Percentiles rank a stretch among this genome's conserved stretches.
Conservation (phyloP, 2,888 invertebrate species). For the Noctua janthe region DNA sequence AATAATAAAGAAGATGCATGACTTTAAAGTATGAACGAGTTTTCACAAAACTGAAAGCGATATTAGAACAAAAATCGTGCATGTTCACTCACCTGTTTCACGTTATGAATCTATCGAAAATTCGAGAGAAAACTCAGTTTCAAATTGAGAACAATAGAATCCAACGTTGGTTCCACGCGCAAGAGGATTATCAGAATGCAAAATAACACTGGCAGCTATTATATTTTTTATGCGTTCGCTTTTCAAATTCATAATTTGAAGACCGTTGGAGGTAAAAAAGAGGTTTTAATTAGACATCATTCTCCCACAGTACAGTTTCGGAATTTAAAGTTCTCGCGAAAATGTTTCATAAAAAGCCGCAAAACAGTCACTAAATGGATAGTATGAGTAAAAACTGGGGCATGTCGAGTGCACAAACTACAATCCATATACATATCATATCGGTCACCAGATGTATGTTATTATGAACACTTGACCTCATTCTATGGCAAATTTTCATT, state of each 20-base stretch:
- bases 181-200: conserved; percentile 42
- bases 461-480: conserved; percentile 72
- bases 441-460: conserved; percentile 69
- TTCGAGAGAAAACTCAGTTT: conserved; percentile 34
- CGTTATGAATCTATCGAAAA: conserved; percentile 32
- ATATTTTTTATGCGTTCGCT: conserved; percentile 49
- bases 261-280: conserved; percentile 34
- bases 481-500: conserved; percentile 66
- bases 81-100: not conserved
- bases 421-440: conserved; percentile 66
- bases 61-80: not conserved
- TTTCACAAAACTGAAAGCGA: not conserved
- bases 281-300: conserved; percentile 28
- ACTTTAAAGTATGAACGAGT: conserved; percentile 8
- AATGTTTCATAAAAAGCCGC: conserved; percentile 34
- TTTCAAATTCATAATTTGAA: conserved; percentile 44
- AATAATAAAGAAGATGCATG: not conserved
- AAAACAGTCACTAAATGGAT: conserved; percentile 41
- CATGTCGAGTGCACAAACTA: conserved; percentile 60
- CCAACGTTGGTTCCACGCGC: conserved; percentile 40
- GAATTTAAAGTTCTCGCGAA: conserved; percentile 36
- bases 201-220: conserved; percentile 40
- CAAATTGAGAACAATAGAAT: conserved; percentile 54
- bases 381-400: conserved; percentile 58
- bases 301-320: conserved; percentile 51